Base-by-base conservation (phyloP, 1,140 invertebrate genomes). In the Microvelia longipes region DNA sequence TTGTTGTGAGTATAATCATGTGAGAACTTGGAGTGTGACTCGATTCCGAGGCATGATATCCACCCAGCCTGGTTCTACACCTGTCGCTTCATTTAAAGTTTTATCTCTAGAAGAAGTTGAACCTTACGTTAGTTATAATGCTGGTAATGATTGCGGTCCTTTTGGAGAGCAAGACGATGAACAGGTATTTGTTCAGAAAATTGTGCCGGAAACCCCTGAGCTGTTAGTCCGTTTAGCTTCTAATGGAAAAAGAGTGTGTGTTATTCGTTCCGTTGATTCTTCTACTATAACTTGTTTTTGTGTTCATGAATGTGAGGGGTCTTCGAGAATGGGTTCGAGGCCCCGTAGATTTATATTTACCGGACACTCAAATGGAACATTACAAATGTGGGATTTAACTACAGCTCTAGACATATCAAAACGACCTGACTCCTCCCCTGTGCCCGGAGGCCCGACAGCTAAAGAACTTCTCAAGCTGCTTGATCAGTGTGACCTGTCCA, bases 351-450 rank as follows among this genome's bases (percentile, higher is more conserved):
- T 96, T 76, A 89, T 99, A 75, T 91, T 98, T 74, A 97, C 95
- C 24, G 96, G 96, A 2, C 96, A 98, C 79, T 87, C 88, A 24
- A 96, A 93, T 78, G 96, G 96, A 66, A 90, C 90, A 67, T 90
- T 98, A 74, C 95, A 98, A 83, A 95, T 98, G 91, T 98, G 95
- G 95, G 96, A 99, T 82, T 83, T 99, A 30, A 97, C 94, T 1
- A 98, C 94, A 13, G 95, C 94, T 65, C 81, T 98, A 25, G 93
- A 98, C 80, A 84, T 90, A 69, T 82, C 87, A 76, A 81, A 85
- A 75, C 87, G 90, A 82, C 82, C 83, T 75, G 82, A 83, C 78
- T 81, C 83, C 78, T 84, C 25, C 77, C 83, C 82, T 75, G 80
- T 80, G 1, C 85, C 86, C 72, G 93, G 94, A 75, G 95, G 94